phyloP scores from a whole-genome alignment of 2,888 invertebrate genomes.

The Conops quadrifasciatus region DNA sequence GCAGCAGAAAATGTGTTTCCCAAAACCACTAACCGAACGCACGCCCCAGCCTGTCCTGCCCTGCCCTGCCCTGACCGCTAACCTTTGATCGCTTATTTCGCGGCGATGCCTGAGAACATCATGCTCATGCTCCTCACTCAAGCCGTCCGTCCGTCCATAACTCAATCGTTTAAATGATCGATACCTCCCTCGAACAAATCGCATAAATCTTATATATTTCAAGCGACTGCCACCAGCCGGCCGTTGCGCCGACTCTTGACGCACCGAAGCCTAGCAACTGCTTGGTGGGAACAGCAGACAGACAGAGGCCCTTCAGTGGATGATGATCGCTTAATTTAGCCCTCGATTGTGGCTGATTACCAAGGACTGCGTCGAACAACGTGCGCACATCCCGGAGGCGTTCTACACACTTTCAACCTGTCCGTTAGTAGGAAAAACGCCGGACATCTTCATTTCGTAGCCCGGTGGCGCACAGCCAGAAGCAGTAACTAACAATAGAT shows the following conservation, averaged over 20 bases:
- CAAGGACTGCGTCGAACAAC: constrained; percentile 6
- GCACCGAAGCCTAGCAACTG: no score
- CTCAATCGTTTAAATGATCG: constrained; percentile 29
- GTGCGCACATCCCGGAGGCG: not conserved
- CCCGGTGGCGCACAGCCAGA: no score
- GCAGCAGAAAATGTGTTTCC: constrained; percentile 4
- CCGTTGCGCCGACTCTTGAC: not conserved
- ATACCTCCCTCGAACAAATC: constrained; percentile 39
- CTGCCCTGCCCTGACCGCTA: no score
- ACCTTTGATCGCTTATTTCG: no score
- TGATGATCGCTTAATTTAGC: constrained; percentile 44
- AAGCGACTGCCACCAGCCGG: constrained; percentile 17
- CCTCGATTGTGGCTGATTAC: constrained; percentile 30
- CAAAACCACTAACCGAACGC: constrained; percentile 2
- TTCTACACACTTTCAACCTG: not conserved
- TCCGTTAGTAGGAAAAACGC: not conserved
- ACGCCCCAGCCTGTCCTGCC: constrained; percentile 1
- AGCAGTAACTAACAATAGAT: no score
- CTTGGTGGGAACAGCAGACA: no score
- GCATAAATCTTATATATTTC: constrained; percentile 40
- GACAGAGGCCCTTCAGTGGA: not conserved
- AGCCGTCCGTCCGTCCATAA: constrained; percentile 20
- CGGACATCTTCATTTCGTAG: not conserved
- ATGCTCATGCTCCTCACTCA: no score
- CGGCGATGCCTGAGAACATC: no score